Base-by-base conservation (phyloP, 1,140 invertebrate genomes). In the Sipha flava region DNA sequence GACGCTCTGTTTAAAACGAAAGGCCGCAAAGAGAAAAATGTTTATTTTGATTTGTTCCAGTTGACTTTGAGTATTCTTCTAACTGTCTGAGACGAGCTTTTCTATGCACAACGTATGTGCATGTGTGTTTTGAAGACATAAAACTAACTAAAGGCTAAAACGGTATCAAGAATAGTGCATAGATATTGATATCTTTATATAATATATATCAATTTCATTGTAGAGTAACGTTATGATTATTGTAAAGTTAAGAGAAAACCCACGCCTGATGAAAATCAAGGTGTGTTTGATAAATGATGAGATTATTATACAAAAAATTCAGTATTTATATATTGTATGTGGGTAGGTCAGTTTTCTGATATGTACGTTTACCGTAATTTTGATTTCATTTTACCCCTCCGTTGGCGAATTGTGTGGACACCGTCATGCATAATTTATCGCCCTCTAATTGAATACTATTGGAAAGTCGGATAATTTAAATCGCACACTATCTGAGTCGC, bases 371-470 rank as follows among this genome's bases (percentile, higher is more conserved):
- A 40, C 10, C 0, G 34, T 6, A 4, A 34, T 18, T 37, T 21
- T 23, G 10, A 66, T 40, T 23, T 40, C 9, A n/a, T 66, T 66
- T 66, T 34, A 37, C 10, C 54, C 26, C 3, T n/a, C 29, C 62
- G 66, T 70, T 14, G 6, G 26, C 16, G 66, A 18, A 45, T 3
- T 59, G 9, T 26, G 10, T 26, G 23, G 29, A 26, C 12, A 31
- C 40, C 1, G 21, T 18, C 14, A 21, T 16, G 12, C 16, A 70
- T 73, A 34, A 73, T 73, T 73, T 73, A 73, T 73, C 29, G 26
- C 45, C 70, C 9, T 73, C 70, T 73, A 52, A 73, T 73, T 73
- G 70, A 73, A 73, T 75, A 40, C n/a, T 9, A 64, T 57, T 40
- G 72, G 49, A 57, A 57, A 57, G 72, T 75, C 14, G 12, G 49